Base-by-base conservation (phyloP, 2,888 invertebrate genomes). In the Idaea dimidiata region DNA sequence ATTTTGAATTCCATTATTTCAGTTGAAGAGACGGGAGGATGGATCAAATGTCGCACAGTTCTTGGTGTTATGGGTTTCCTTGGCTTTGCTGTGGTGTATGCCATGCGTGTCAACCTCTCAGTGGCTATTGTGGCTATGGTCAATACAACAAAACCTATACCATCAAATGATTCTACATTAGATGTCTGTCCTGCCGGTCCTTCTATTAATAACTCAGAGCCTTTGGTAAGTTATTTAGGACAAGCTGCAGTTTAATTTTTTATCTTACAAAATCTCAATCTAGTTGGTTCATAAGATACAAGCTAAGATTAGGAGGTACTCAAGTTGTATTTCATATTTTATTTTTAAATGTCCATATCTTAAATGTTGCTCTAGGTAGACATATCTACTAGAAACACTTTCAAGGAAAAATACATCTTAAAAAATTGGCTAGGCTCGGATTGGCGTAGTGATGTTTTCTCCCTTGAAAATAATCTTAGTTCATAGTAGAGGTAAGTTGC, bases 71-170 rank as follows among this genome's bases (percentile, higher is more conserved):
- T 97, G 91, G 97, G 97, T 16, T 98, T 98, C 80, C 91, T 97
- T 60, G 98, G 97, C 16, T 97, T 97, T 82, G 97, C 97, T 65
- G 95, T 97, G 80, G 97, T 97, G 4, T 98, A 98, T 86, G 97
- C 97, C 0, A 97, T 97, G 96, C 93, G 97, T 65, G 97, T 97
- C 0, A 97, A 97, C 85, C 93, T 99, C 43, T 98, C 98, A 0
- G 97, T 99, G 18, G 98, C 98, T 54, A 97, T 99, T 79, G 98
- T 99, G 33, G 97, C 98, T 33, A 99, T 99, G 99, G 96, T 97
- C 55, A 97, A 97, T 82, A 93, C 94, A 61, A 95, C 96, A 1
- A 94, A 94, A 0, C 94, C 95, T 0, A 80, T 91, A 24, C 86
- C 93, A 18, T 84, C 91, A 59, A 94, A 94, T 77, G 93, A 84